These are phyloP conservation scores for Malaclemys terrapin DNA, from an alignment of 2,113 vertebrate species.

Conservation along the genomic window DNA sequence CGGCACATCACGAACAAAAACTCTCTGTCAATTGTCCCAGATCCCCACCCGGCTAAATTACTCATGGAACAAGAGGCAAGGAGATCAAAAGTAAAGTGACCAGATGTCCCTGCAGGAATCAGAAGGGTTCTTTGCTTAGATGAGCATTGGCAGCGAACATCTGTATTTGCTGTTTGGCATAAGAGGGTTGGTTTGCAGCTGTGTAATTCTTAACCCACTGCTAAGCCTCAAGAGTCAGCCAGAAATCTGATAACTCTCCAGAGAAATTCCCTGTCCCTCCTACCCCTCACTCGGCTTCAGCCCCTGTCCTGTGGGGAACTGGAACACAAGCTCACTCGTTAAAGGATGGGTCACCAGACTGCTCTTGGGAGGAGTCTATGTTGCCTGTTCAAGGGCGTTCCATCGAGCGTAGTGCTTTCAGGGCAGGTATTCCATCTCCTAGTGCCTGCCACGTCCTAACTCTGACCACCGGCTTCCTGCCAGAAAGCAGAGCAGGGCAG, in stretches of 20 bases:
- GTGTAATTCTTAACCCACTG: not conserved
- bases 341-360: not conserved
- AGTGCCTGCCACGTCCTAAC: not conserved
- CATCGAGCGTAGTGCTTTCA: not conserved
- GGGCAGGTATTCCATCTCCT: not conserved
- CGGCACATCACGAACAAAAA: rapidly evolving
- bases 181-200: not conserved
- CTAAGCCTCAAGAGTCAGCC: not conserved
- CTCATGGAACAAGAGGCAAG: not conserved
- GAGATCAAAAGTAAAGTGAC: not conserved
- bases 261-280: not conserved
- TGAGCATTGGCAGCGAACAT: rapidly evolving
- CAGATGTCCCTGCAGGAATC: rapidly evolving
- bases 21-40: not conserved
- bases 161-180: not conserved
- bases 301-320: not conserved
- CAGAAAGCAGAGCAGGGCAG: not conserved
- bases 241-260: not conserved
- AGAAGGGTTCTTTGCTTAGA: not conserved
- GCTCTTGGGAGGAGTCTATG: not conserved
- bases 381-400: not conserved
- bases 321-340: not conserved
- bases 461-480: not conserved
- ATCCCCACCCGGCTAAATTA: rapidly evolving
- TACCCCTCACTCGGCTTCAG: not conserved